Conservation (phyloP, 1,140 invertebrate genomes). For the Brachionus koreanus region DNA sequence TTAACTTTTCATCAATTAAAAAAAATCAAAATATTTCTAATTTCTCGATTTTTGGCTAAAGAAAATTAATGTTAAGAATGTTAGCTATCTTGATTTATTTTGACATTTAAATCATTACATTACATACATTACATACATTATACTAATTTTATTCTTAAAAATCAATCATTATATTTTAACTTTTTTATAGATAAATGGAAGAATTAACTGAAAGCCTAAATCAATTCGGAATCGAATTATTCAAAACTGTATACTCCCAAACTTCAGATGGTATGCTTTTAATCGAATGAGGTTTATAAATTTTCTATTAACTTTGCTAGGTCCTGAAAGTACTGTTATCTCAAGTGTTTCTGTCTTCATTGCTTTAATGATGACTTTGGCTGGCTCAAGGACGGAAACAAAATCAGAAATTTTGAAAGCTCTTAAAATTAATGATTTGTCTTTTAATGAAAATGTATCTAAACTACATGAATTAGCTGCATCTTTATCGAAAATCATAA, state of each 20-base stretch:
- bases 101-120: too few species aligned
- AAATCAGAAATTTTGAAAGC: neutral
- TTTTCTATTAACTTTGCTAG: neutral
- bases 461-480: neutral
- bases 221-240: neutral
- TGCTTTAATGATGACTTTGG: constrained; percentile 1
- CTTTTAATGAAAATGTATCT: neutral
- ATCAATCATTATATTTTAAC: too few species aligned
- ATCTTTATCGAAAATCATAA: neutral
- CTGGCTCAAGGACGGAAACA: neutral
- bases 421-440: neutral
- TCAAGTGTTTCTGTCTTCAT: constrained; percentile 19
- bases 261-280: neutral
- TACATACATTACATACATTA: too few species aligned
- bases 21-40: too few species aligned
- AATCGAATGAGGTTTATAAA: neutral
- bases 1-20: neutral
- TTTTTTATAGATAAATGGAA: neutral
- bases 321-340: neutral
- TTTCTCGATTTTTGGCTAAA: too few species aligned
- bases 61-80: neutral
- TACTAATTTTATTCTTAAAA: too few species aligned
- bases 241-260: neutral
- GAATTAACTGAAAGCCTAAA: neutral
- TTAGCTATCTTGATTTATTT: too few species aligned